A percentile compares a stretch with the other conserved stretches of the same genome.
Conservation (phyloP, 2,113 vertebrate genomes). For the Calonectris borealis region DNA sequence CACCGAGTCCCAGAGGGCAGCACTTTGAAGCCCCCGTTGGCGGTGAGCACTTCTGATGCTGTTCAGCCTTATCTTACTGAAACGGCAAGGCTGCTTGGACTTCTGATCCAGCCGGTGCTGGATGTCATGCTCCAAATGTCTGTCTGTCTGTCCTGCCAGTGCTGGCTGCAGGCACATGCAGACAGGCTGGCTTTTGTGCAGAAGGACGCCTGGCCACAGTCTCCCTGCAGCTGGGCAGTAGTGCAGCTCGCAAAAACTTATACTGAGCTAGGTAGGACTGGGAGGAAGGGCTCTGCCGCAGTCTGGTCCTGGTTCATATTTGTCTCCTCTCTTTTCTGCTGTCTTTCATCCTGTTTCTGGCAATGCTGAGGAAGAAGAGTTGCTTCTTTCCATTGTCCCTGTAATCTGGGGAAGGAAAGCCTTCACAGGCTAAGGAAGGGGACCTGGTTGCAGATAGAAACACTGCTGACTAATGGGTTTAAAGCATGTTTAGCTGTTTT, state of each 20-base stretch:
- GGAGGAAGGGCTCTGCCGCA: neutral
- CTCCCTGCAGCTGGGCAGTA: neutral
- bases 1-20: rapidly evolving
- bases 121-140: neutral
- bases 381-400: neutral
- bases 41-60: rapidly evolving
- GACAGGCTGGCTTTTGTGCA: neutral
- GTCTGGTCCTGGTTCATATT: neutral
- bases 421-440: neutral
- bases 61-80: neutral
- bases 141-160: neutral
- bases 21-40: rapidly evolving
- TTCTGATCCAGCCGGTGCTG: neutral
- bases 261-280: rapidly evolving
- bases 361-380: neutral
- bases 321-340: neutral
- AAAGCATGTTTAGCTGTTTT: neutral
- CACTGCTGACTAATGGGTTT: neutral
- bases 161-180: no score
- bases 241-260: neutral
- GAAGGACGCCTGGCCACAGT: rapidly evolving
- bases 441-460: neutral
- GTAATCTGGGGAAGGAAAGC: neutral
- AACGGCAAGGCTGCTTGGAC: rapidly evolving
- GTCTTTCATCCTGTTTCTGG: neutral